Conservation (phyloP, 2,797 vertebrate species). For the Borostomias antarcticus region DNA sequence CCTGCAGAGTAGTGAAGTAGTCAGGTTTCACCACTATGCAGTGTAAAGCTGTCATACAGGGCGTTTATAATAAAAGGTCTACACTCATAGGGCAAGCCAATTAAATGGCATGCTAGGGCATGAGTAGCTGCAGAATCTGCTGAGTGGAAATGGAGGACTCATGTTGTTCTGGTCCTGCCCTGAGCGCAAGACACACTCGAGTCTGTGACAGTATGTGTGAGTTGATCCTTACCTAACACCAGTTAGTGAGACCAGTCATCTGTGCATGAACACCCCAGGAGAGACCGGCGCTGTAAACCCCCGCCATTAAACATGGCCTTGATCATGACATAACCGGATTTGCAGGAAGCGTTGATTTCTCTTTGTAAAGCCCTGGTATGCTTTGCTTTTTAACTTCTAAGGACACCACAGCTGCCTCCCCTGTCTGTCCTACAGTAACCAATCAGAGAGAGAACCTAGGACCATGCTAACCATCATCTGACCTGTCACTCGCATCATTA, state of each 20-base stretch:
- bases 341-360: constrained; percentile 79
- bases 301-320: background rate
- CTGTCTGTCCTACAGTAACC: constrained; percentile 71
- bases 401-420: constrained; percentile 71
- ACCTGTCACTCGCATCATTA: constrained; percentile 78
- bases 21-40: no score
- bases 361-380: constrained; percentile 77
- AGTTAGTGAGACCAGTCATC: constrained; percentile 35
- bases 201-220: background rate
- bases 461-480: constrained; percentile 84
- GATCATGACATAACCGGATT: background rate
- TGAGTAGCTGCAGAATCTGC: no score
- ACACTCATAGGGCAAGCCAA: background rate
- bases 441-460: constrained; percentile 78
- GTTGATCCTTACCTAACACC: background rate
- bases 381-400: constrained; percentile 79
- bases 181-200: no score
- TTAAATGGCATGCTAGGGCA: background rate
- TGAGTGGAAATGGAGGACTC: no score
- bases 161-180: no score
- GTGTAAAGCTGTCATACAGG: no score
- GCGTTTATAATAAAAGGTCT: no score
- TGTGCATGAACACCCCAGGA: constrained; percentile 24
- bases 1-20: background rate
- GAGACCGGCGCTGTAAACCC: no score